Evolutionary conservation across 2,888 invertebrate species (phyloP), one percentile per base, ranked within the genome.

Genomic region (Synanthedon andrenaeformis): DNA sequence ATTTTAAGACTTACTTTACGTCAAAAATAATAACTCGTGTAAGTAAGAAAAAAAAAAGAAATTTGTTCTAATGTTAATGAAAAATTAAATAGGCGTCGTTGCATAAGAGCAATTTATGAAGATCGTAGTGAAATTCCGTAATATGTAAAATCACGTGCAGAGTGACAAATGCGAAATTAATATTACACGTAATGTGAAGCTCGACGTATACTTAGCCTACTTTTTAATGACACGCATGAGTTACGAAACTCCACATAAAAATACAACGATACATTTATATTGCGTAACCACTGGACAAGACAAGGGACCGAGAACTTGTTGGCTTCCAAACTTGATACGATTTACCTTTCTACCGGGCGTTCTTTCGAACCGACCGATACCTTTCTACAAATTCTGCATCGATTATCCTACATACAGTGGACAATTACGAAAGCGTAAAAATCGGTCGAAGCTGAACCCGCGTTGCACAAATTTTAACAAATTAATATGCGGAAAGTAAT

Each of bases 191-290:
- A 45, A 45, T 45, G 45, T 14, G 13, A 45, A 8, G 45, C 14
- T 45, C 13, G 35, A 35, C 35, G 45, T 45, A 45, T 14, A 52
- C 42, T 58, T 59, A 62, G 51, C 60, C 65, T 62, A 65, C 61
- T 62, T 66, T 14, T 45, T 14, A 59, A 54, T 52, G 56, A 59
- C 56, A 60, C 59, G 55, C 55, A 56, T 52, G 41, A 41, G 35
- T 57, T 57, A 53, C 56, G 55, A 57, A 57, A 45, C 45, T 13
- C 6, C 8, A 52, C 23, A 23, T 23, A 23, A 52, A 52, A 52
- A 52, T 42, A 42, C 45, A 42, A 51, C 11, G 42, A 52, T 41
- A 41, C 42, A 42, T 23, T 4, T 19, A n/a, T 52, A n/a, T 52
- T 52, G 42, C 12, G 45, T 45, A 45, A 45, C 45, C 8, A 35